Percentiles rank a stretch among this genome's conserved stretches.
Evolutionary conservation across 35 echinoderm and acorn worm genomes (phyloP).

Genomic region (Apostichopus japonicus): DNA sequence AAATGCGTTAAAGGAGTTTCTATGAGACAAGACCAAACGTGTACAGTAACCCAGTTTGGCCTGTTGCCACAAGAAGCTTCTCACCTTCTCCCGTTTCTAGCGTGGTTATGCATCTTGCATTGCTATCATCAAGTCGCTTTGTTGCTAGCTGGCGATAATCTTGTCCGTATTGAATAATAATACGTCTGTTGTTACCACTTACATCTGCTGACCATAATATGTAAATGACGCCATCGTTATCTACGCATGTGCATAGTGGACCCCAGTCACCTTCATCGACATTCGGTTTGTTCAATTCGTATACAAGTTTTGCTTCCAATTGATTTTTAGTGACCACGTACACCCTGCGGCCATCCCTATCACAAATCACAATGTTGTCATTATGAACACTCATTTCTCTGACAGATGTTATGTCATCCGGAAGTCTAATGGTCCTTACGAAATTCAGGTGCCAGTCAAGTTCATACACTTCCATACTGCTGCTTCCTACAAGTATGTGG

Average conservation of each 20-base stretch:
- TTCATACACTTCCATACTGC: neutral
- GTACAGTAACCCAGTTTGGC: neutral
- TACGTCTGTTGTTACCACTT: too few species aligned
- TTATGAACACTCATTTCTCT: neutral
- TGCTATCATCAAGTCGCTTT: neutral
- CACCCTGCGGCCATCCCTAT: neutral
- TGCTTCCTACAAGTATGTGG: neutral
- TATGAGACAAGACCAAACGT: neutral
- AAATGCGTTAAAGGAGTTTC: too few species aligned
- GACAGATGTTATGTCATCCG: neutral
- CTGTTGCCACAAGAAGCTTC: neutral
- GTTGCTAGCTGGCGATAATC: neutral
- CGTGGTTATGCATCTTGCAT: conserved; percentile 6
- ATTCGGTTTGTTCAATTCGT: conserved; percentile 7
- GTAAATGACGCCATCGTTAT: neutral
- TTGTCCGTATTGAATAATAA: conserved; percentile 10
- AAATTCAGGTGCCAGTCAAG: neutral
- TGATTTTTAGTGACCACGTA: neutral
- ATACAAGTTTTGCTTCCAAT: neutral
- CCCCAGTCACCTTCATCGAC: neutral
- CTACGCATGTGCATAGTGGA: neutral
- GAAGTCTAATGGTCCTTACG: neutral
- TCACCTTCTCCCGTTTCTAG: neutral
- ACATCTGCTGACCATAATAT: neutral
- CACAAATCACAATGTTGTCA: conserved; percentile 4